Conservation (phyloP, 2,113 vertebrate species). For the Casuarius casuarius region DNA sequence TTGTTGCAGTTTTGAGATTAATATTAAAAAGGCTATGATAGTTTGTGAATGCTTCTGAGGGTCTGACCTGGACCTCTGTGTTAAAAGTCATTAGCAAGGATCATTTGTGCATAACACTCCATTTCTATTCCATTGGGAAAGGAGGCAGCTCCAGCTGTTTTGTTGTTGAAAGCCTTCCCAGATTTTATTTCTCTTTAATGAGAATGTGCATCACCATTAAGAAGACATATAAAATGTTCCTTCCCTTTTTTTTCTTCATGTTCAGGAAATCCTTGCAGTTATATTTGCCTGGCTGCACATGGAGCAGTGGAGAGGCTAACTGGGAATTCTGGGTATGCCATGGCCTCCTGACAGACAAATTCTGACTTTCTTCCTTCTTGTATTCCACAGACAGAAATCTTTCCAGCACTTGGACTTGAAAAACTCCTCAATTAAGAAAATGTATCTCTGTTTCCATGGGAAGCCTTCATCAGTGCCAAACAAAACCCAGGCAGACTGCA, state of each 20-base stretch:
- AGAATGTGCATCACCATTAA: background rate
- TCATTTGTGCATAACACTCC: background rate
- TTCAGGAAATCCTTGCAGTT: background rate
- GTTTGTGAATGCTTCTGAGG: background rate
- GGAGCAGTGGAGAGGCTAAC: background rate
- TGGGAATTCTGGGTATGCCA: background rate
- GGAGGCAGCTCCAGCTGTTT: background rate
- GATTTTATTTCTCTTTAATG: background rate
- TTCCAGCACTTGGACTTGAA: background rate
- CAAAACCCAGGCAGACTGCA: background rate
- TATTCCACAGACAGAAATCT: background rate
- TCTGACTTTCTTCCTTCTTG: background rate
- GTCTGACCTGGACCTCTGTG: background rate
- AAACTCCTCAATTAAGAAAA: background rate
- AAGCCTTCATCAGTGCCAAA: background rate
- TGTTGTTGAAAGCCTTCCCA: background rate
- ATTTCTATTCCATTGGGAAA: background rate
- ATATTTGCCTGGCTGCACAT: background rate
- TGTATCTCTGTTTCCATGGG: background rate
- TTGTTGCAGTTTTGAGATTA: background rate
- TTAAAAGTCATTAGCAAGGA: background rate
- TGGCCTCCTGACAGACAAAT: background rate
- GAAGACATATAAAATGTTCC: background rate
- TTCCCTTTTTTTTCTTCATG: background rate
- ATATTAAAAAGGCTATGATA: background rate